Percentiles rank a stretch among this genome's conserved stretches.
phyloP scores from a whole-genome alignment of 2,797 vertebrate genomes.

The Holocentrus rufus region DNA sequence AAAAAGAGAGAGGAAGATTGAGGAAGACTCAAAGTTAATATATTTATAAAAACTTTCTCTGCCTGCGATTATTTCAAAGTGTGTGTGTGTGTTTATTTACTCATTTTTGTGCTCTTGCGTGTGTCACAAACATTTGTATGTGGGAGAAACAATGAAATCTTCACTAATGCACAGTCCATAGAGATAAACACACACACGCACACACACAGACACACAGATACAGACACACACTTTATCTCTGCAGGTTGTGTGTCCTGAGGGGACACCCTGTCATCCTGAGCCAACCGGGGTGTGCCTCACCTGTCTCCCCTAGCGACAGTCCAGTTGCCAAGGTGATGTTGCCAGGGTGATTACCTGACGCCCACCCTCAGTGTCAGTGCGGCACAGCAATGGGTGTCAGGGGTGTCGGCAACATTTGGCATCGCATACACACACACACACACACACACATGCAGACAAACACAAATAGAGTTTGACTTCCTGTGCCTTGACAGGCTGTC shows the following conservation, averaged over 20 bases:
- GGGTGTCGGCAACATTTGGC: conserved; percentile 62
- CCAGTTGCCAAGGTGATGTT: conserved; percentile 73
- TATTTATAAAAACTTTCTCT: conserved; percentile 22
- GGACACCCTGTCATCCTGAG: conserved; percentile 70
- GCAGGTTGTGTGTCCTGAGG: conserved; percentile 60
- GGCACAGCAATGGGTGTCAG: conserved; percentile 52
- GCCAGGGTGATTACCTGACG: conserved; percentile 73
- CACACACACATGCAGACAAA: conserved; percentile 27
- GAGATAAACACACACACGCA: conserved; percentile 25
- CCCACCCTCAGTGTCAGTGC: conserved; percentile 69
- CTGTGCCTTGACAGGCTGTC: conserved; percentile 69
- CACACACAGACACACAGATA: conserved; percentile 27
- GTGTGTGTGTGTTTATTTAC: conserved; percentile 12
- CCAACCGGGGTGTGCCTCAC: conserved; percentile 64
- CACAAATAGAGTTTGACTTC: conserved; percentile 59
- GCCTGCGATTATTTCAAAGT: conserved; percentile 24
- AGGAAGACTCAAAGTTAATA: conserved; percentile 1
- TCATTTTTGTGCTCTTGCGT: conserved; percentile 19
- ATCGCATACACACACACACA: conserved; percentile 27
- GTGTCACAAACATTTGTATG: conserved; percentile 19
- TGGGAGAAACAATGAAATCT: conserved; percentile 40
- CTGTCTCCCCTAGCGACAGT: conserved; percentile 77
- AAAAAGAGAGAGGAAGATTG: neutral
- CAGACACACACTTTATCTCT: conserved; percentile 46
- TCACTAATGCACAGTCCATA: conserved; percentile 37